phyloP scores from a whole-genome alignment of 2,888 invertebrate genomes.

The Melanostoma scalare region DNA sequence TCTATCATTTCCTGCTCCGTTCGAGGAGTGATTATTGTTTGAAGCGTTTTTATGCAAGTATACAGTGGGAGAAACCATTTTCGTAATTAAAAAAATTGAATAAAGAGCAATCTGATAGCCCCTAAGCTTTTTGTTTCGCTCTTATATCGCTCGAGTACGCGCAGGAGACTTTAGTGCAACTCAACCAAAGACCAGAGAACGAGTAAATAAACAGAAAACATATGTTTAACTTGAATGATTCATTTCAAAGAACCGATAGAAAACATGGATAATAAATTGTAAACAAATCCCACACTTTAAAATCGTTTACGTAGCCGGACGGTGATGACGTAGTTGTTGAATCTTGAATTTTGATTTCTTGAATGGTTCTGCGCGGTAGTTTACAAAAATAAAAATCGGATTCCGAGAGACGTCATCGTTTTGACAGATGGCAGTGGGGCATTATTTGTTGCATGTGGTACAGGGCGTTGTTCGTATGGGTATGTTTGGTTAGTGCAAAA shows the following conservation, averaged over 20 bases:
- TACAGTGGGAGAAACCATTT: constrained; percentile 62
- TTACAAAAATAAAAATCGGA: neutral
- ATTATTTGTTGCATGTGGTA: constrained; percentile 34
- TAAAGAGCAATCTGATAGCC: constrained; percentile 28
- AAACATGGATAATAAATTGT: constrained; percentile 39
- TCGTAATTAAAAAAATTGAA: constrained; percentile 17
- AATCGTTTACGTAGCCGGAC: constrained; percentile 4
- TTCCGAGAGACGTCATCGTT: constrained; percentile 19
- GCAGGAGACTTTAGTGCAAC: constrained; percentile 4
- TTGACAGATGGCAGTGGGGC: constrained; percentile 47
- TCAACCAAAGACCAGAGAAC: constrained; percentile 12
- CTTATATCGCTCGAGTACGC: constrained; percentile 1
- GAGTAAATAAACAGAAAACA: constrained; percentile 60
- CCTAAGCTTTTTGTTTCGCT: constrained; percentile 34
- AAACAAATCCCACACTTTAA: constrained; percentile 47
- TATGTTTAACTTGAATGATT: constrained; percentile 55
- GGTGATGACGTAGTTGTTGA: constrained; percentile 54
- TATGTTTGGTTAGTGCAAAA: neutral
- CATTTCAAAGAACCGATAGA: constrained; percentile 38
- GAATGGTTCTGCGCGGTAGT: no score
- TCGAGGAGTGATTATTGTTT: constrained; percentile 45
- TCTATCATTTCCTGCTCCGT: constrained; percentile 33
- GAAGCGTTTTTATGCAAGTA: constrained; percentile 53
- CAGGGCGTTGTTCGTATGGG: constrained; percentile 3
- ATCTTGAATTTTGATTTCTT: constrained; percentile 8